A percentile compares a stretch with the other conserved stretches of the same genome.
Conservation (phyloP, 2,888 invertebrate species). For the Limnephilus auricula region DNA sequence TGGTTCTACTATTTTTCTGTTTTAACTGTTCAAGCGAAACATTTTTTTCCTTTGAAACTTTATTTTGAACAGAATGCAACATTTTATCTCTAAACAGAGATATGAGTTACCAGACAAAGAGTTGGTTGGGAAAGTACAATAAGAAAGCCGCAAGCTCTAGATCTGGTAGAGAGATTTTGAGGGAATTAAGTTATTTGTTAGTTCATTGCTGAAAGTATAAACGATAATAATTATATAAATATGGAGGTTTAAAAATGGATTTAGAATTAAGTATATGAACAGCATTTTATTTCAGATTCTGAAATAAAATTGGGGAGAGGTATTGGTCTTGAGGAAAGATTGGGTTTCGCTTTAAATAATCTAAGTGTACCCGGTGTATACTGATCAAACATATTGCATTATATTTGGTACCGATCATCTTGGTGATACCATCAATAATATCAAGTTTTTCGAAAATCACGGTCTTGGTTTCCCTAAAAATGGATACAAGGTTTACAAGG, state of each 20-base stretch:
- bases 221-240: no score
- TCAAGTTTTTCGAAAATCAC: background rate
- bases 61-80: background rate
- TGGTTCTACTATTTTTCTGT: no score
- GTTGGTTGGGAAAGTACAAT: background rate
- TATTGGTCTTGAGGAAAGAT: background rate
- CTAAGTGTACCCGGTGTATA: no score
- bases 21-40: background rate
- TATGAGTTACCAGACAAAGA: conserved; percentile 21
- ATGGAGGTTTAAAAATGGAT: background rate
- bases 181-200: background rate
- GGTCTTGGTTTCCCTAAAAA: background rate
- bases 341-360: no score
- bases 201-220: background rate
- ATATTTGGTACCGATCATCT: no score
- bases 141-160: background rate
- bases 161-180: background rate
- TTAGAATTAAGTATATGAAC: background rate
- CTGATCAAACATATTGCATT: no score
- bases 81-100: background rate
- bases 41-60: background rate
- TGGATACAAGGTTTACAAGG: background rate
- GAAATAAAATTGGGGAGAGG: no score
- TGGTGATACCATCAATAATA: background rate
- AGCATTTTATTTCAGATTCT: no score